phyloP scores from a whole-genome alignment of 2,888 invertebrate species.

The Drosophila fungiperda region DNA sequence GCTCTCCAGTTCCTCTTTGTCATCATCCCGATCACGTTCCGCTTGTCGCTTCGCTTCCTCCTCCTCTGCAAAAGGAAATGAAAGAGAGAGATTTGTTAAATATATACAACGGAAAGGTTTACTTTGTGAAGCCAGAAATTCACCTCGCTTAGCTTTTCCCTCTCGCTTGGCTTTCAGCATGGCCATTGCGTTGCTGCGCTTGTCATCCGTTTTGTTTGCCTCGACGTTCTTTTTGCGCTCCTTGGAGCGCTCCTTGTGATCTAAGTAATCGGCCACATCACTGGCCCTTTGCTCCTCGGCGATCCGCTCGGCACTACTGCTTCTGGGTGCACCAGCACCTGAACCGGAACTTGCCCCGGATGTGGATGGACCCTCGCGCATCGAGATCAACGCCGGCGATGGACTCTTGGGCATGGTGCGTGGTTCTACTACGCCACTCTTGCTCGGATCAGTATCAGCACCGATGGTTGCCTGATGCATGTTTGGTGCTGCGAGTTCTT shows the following conservation, averaged over 20 bases:
- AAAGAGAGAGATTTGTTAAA: neutral
- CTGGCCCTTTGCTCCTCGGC: slow-evolving; percentile 64
- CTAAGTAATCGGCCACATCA: slow-evolving; percentile 85
- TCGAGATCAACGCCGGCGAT: slow-evolving; percentile 48
- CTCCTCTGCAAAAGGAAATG: slow-evolving; percentile 85
- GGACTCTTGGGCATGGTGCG: slow-evolving; percentile 56
- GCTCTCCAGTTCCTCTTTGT: slow-evolving; percentile 86
- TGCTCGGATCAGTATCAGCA: slow-evolving; percentile 41
- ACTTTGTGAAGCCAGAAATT: slow-evolving; percentile 8
- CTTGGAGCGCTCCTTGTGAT: slow-evolving; percentile 91
- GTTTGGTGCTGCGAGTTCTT: slow-evolving; percentile 39
- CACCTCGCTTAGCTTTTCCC: slow-evolving; percentile 92
- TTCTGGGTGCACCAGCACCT: slow-evolving; percentile 23
- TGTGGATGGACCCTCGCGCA: slow-evolving; percentile 53
- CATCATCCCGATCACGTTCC: slow-evolving; percentile 86
- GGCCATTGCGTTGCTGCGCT: slow-evolving; percentile 97
- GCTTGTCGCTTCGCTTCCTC: slow-evolving; percentile 88
- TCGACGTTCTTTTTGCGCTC: slow-evolving; percentile 96
- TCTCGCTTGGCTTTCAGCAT: slow-evolving; percentile 95
- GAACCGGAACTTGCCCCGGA: slow-evolving; percentile 55
- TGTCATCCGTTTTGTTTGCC: slow-evolving; percentile 93
- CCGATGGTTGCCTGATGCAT: slow-evolving; percentile 14
- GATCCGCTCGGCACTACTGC: slow-evolving; percentile 46
- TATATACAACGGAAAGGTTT: neutral
- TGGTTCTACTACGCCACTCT: slow-evolving; percentile 30